Conservation (phyloP, 2,113 vertebrate species). For the Beaufortia kweichowensis region DNA sequence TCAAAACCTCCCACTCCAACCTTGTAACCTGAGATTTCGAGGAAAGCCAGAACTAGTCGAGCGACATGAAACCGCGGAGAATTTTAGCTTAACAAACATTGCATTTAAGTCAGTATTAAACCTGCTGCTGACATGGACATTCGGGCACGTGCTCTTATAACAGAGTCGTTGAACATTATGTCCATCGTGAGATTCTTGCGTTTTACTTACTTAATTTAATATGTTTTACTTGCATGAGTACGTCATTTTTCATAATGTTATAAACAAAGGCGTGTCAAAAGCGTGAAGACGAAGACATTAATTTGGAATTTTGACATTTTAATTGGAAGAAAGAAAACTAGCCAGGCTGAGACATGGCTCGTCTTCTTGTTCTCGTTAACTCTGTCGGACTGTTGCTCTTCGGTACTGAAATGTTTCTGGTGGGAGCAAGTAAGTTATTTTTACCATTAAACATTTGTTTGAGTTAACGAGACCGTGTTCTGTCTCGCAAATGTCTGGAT, state of each 20-base stretch:
- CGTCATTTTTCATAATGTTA: conserved; percentile 42
- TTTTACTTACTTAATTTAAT: conserved; percentile 55
- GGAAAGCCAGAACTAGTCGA: conserved; percentile 3
- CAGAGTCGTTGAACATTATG: conserved; percentile 54
- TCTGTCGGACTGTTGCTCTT: conserved; percentile 85
- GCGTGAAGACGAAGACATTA: conserved; percentile 38
- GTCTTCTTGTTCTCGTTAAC: conserved; percentile 71
- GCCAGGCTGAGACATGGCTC: conserved; percentile 68
- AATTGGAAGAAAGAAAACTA: conserved; percentile 38
- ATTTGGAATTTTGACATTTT: conserved; percentile 32
- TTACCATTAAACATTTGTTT: not conserved
- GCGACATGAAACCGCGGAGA: not conserved
- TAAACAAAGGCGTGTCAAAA: conserved; percentile 52
- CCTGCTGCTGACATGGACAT: conserved; percentile 54
- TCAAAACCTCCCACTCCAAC: not conserved
- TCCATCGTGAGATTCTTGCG: conserved; percentile 41
- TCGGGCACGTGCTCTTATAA: conserved; percentile 28
- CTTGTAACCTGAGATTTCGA: not conserved
- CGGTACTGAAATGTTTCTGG: conserved; percentile 86
- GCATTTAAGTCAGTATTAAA: conserved; percentile 52
- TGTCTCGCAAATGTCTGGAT: not conserved
- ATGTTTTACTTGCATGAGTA: not conserved
- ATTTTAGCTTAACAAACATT: not conserved
- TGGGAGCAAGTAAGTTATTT: conserved; percentile 86
- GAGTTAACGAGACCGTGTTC: not conserved